Conservation (phyloP, 2,113 vertebrate genomes). For the Danio rerio region DNA sequence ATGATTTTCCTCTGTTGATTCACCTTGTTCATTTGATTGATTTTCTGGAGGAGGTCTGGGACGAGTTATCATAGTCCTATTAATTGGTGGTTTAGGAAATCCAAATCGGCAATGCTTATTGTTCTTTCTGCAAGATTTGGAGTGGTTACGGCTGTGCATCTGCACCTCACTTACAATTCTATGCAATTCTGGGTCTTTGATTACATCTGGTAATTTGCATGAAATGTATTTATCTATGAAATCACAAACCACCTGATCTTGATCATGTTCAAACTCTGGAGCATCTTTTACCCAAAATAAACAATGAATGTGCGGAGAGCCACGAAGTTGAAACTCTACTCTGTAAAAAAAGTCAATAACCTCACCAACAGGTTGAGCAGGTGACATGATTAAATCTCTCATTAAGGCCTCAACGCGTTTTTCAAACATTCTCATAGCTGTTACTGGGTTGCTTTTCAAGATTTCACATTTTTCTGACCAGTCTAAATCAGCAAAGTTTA, state of each 20-base stretch:
- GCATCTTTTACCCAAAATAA: slow-evolving; percentile 35
- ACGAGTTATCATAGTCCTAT: slow-evolving; percentile 17
- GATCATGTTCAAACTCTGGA: slow-evolving; percentile 15
- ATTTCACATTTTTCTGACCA: slow-evolving; percentile 52
- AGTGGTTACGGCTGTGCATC: slow-evolving; percentile 57
- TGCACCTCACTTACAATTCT: slow-evolving; percentile 54
- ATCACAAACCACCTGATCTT: slow-evolving; percentile 6
- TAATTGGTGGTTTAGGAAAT: slow-evolving; percentile 51
- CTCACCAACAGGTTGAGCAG: slow-evolving; percentile 36
- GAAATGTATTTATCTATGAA: slow-evolving; percentile 53
- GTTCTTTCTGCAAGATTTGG: slow-evolving; percentile 39
- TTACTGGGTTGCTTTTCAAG: slow-evolving; percentile 36
- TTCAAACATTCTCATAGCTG: slow-evolving; percentile 44
- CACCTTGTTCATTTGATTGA: background rate
- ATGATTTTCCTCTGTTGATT: background rate
- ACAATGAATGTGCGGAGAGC: slow-evolving; percentile 41
- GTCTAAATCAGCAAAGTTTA: slow-evolving; percentile 22
- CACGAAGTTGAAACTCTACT: slow-evolving; percentile 55
- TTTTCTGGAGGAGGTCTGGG: background rate
- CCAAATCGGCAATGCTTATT: slow-evolving; percentile 51
- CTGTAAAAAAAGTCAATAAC: slow-evolving; percentile 43
- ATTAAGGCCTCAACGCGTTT: slow-evolving; percentile 42
- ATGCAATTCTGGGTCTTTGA: slow-evolving; percentile 50
- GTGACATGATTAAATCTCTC: slow-evolving; percentile 30
- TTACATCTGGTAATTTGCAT: slow-evolving; percentile 50